Base-by-base conservation (phyloP, 2,888 invertebrate genomes). In the Scaptomyza reducta region DNA sequence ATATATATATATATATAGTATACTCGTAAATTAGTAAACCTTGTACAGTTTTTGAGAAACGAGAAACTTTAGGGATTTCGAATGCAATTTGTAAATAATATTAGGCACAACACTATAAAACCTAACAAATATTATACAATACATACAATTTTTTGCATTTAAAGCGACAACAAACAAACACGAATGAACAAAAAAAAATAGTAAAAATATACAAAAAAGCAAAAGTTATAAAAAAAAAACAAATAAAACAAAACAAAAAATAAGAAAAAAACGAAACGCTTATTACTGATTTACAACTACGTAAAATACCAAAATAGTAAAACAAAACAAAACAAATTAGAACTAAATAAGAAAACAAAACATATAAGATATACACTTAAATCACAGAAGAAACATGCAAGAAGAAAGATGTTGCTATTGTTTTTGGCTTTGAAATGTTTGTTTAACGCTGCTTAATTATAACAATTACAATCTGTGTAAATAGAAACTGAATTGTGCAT, bases 71-170 rank as follows among this genome's bases (percentile, higher is more conserved):
- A 76, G 76, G 68, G 63, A 76, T 60, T 72, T 66, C 62, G 61
- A 66, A 72, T 69, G 65, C 54, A 72, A 66, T 72, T 73, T 76
- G 76, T 76, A 76, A 42, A 76, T 76, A 76, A 40, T 56, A 61
- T 50, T 54, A 46, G 55, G 54, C 40, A 60, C 55, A 51, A 25
- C 27, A 44, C n/a, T 31, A 41, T 57, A 50, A 61, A 58, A 38
- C 41, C 35, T 35, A 16, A 51, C 42, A 33, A 44, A 68, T 70
- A 70, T 61, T 79, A 72, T 72, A 84, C 70, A 79, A 63, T 53
- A 76, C 67, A 76, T 77, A 79, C 70, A 74, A 55, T 79, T 85
- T 80, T 81, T 82, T 85, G 85, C 82, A 83, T 83, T 83, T 83
- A 83, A 82, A 70, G 57, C 40, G 50, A 65, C 54, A 58, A 63